A percentile compares a stretch with the other conserved stretches of the same genome.
These are phyloP conservation scores for Aleiodes alternator DNA, from an alignment of 2,888 invertebrate species.

Conservation along the genomic window DNA sequence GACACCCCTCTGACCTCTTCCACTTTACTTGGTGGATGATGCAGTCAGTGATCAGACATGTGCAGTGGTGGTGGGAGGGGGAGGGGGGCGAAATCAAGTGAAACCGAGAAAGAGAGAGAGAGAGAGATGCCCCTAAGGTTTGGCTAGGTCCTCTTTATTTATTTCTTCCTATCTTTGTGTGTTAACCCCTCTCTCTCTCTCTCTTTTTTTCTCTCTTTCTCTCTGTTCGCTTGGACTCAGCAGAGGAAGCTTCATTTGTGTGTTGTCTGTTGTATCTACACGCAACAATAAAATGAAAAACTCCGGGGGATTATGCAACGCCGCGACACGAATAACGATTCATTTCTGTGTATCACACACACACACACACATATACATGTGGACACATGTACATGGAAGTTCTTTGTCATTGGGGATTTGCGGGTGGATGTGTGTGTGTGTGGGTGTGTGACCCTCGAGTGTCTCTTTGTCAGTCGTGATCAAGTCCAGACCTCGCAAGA, in stretches of 20 bases:
- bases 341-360: constrained; percentile 34
- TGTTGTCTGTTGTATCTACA: constrained; percentile 2
- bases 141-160: constrained; percentile 30
- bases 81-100: neutral
- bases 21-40: constrained; percentile 29
- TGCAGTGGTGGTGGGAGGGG: neutral
- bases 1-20: constrained; percentile 33
- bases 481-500: constrained; percentile 35
- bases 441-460: constrained; percentile 27
- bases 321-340: constrained; percentile 58
- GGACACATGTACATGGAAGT: constrained; percentile 40
- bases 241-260: neutral
- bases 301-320: constrained; percentile 63
- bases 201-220: neutral
- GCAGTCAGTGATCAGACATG: constrained; percentile 18
- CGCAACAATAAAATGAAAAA: constrained; percentile 11
- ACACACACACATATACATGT: constrained; percentile 4
- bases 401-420: constrained; percentile 22
- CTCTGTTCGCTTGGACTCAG: neutral
- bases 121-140: constrained; percentile 28
- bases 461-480: constrained; percentile 49
- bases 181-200: too few relatives aligned
- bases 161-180: constrained; percentile 26
- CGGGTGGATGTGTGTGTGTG: neutral
- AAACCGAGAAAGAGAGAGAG: constrained; percentile 26